Conservation (phyloP, 1,140 invertebrate genomes). For the Coenobita brevimanus region DNA sequence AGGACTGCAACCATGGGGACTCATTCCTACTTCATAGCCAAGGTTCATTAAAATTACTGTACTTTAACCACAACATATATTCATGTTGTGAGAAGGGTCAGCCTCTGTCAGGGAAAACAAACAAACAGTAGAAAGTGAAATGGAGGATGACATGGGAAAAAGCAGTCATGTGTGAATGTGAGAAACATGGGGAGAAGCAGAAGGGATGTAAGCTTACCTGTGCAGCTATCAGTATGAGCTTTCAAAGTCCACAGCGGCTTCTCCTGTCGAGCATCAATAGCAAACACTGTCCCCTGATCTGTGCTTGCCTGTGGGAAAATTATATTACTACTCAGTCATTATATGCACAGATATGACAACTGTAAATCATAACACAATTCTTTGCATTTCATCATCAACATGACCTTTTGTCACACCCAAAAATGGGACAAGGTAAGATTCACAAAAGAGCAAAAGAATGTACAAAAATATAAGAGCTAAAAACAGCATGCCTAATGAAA, state of each 20-base stretch:
- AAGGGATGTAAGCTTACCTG: constrained; percentile 75
- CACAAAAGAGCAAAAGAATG: too few relatives aligned
- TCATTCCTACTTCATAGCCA: too few relatives aligned
- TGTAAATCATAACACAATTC: too few relatives aligned
- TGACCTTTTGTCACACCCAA: too few relatives aligned
- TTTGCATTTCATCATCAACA: too few relatives aligned
- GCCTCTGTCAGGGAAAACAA: too few relatives aligned
- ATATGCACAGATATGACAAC: too few relatives aligned
- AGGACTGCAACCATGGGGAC: neutral
- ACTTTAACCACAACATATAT: neutral
- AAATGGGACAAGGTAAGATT: too few relatives aligned
- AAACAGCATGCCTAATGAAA: too few relatives aligned
- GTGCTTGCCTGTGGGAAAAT: constrained; percentile 81
- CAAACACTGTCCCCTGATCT: constrained; percentile 85
- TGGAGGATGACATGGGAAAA: neutral
- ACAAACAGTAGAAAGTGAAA: neutral
- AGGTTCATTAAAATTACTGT: neutral
- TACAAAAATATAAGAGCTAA: too few relatives aligned
- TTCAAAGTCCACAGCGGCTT: constrained; percentile 84
- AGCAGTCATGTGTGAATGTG: neutral
- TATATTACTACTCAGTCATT: too few relatives aligned
- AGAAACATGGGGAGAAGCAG: neutral
- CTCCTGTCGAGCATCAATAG: constrained; percentile 83
- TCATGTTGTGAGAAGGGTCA: too few relatives aligned
- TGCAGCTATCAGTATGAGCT: constrained; percentile 87